Evolutionary conservation across 2,797 vertebrate species (phyloP).

Genomic region (Cirrhinus molitorella): DNA sequence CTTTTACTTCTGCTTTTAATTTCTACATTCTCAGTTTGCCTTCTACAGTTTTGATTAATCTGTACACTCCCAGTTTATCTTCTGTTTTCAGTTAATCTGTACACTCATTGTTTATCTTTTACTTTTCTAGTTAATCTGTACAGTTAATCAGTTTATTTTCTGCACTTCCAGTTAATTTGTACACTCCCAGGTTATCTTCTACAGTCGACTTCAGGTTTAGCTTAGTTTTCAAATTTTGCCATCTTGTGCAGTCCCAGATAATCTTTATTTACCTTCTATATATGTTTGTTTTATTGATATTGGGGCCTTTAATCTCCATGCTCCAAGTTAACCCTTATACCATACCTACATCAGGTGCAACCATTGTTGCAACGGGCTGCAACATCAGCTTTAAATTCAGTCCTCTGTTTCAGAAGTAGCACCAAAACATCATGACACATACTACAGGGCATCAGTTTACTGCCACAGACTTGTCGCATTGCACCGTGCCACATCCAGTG

Average conservation of each 20-base stretch:
- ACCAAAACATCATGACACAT: not conserved
- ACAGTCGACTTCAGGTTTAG: no score
- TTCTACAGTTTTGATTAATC: not conserved
- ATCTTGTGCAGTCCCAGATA: no score
- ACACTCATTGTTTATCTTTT: no score
- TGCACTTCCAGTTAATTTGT: no score
- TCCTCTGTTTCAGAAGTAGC: not conserved
- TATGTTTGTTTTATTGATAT: not conserved
- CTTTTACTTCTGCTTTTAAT: not conserved
- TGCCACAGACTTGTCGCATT: not conserved
- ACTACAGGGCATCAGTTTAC: not conserved
- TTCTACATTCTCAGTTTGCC: not conserved
- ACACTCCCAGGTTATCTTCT: no score
- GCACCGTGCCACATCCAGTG: not conserved
- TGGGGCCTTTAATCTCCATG: not conserved
- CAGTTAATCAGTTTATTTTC: no score
- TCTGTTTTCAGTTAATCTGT: not conserved
- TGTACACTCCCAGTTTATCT: not conserved
- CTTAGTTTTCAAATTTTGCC: no score
- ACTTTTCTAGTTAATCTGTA: no score
- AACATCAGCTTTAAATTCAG: not conserved
- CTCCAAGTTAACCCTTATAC: not conserved
- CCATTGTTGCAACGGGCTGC: not conserved
- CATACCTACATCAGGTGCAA: not conserved
- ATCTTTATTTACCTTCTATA: no score